Conservation (phyloP, 2,797 vertebrate genomes). For the Gobionotothen gibberifrons region DNA sequence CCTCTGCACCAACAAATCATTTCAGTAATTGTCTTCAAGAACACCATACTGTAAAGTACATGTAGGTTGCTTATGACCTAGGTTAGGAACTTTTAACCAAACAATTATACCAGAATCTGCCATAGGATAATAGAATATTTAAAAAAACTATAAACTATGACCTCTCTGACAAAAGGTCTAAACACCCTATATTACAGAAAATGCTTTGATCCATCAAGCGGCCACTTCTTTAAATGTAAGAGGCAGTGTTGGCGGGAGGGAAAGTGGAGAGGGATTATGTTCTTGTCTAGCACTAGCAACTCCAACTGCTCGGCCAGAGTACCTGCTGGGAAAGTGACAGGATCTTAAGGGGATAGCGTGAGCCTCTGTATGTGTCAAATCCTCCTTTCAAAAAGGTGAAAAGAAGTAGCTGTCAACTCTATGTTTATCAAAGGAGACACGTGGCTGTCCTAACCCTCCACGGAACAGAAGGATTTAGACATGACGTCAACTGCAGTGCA, state of each 20-base stretch:
- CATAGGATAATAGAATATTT: not conserved
- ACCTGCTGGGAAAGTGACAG: constrained; percentile 40
- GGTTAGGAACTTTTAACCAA: not conserved
- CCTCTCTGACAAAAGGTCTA: not conserved
- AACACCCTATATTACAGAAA: constrained; percentile 12
- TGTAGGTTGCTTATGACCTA: not conserved
- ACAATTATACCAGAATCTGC: not conserved
- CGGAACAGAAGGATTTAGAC: constrained; percentile 10
- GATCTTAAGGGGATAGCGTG: constrained; percentile 22
- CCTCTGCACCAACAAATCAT: not conserved
- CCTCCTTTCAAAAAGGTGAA: constrained; percentile 53
- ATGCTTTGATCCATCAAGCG: constrained; percentile 6
- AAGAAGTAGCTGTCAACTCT: constrained; percentile 60
- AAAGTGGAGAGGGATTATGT: constrained; percentile 38
- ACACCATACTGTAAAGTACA: constrained; percentile 12
- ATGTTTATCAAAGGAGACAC: constrained; percentile 42
- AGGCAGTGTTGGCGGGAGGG: constrained; percentile 19
- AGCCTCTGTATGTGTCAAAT: constrained; percentile 48
- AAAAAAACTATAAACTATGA: not conserved
- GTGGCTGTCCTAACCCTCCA: constrained; percentile 27
- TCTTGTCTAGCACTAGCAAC: constrained; percentile 29
- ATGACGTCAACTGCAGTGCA: not conserved
- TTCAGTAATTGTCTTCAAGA: not conserved
- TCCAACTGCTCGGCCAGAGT: constrained; percentile 30
- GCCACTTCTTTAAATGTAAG: not conserved